Evolutionary conservation across 2,113 vertebrate species (phyloP), one percentile per base, ranked within the genome.

Genomic region (Taurulus bubalis): DNA sequence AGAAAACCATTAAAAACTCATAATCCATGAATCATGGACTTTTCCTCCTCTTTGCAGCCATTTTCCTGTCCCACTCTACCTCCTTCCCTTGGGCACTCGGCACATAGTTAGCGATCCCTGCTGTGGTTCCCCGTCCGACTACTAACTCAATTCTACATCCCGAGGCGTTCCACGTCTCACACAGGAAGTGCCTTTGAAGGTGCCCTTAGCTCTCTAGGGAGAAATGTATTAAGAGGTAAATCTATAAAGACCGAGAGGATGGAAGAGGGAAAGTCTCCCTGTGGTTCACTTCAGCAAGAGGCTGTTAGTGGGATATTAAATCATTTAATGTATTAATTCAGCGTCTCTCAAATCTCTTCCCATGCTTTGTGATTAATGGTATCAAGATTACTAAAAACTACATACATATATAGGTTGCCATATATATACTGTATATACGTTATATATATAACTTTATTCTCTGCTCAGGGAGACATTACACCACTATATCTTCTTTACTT

Each of bases 21-120:
- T 87, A 83, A 90, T 90, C 85, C 80, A 87, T 87, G 79, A 75
- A 87, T 90, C 88, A 87, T 71, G 58, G 65, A 55, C 47, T 77
- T 83, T 73, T 70, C 68, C 53, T 26, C 53, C 60, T 58, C 74
- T 83, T 64, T 64, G 74, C 59, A 69, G 65, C 65, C 59, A 79
- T 77, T 88, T 77, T 71, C 77, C 87, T 84, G 81, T 86, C 47
- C 85, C 80, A 83, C 77, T 78, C 77, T 59, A 40, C 85, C 42
- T 56, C 38, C 42, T 70, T 78, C 80, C 83, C 80, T 63, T 30
- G 77, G 83, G 87, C 79, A 71, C 38, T 82, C 68, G 34, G 66
- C 55, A 72, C 74, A 83, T 59, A 83, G 77, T 80, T 73, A 80
- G 82, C 80, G 74, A 58, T 58, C 86, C 76, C 63, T 77, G 80